Evolutionary conservation across 1,140 invertebrate species (phyloP).

Genomic region (Popillia japonica): DNA sequence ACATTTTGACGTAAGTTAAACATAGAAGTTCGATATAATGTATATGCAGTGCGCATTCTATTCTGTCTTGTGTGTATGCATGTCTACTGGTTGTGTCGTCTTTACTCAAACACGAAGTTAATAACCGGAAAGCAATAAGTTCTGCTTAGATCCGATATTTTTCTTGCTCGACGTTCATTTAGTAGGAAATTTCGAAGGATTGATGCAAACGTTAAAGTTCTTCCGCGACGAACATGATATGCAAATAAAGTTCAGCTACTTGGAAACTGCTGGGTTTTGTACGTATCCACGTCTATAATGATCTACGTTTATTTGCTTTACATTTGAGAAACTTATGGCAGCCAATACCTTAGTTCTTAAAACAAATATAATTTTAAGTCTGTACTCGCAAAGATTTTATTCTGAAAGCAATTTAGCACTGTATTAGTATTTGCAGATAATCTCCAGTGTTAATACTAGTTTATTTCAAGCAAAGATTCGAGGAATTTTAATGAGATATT

Average conservation of each 20-base stretch:
- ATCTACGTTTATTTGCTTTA: conserved; percentile 5
- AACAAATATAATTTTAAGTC: not conserved
- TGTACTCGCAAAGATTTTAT: too few relatives aligned
- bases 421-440: too few relatives aligned
- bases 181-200: conserved; percentile 17
- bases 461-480: too few relatives aligned
- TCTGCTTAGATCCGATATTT: conserved; percentile 11
- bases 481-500: too few relatives aligned
- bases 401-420: too few relatives aligned
- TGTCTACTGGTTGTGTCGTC: conserved; percentile 5
- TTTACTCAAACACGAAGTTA: conserved; percentile 3
- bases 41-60: not conserved
- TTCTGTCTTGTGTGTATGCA: not conserved
- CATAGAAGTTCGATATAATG: conserved; percentile 21
- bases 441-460: too few relatives aligned
- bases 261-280: not conserved
- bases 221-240: not conserved
- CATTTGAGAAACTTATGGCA: not conserved
- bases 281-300: not conserved
- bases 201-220: conserved; percentile 3
- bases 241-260: conserved; percentile 19
- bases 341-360: not conserved
- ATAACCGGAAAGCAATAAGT: conserved; percentile 26
- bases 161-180: not conserved
- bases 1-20: not conserved